Evolutionary conservation across 1,140 invertebrate species (phyloP), one percentile per base, ranked within the genome.

Genomic region (Anthonomus grandis): DNA sequence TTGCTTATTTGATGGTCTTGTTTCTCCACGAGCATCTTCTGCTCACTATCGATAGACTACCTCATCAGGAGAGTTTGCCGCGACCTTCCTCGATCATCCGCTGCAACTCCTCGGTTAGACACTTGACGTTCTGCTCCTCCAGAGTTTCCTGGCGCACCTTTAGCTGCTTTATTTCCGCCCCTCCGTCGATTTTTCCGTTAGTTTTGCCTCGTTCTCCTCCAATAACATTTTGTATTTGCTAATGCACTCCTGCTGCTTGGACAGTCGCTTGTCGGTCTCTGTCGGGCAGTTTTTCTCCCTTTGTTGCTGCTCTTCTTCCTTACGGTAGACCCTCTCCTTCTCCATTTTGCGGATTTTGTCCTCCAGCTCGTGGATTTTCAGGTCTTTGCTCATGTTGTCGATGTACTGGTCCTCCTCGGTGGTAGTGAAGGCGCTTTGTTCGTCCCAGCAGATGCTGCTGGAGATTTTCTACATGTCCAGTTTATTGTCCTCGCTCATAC

Each of bases 21-120:
- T 23, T 64, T 64, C n/a, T 66, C 63, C 10, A 67, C 63, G 46
- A 60, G 61, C 22, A 70, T 13, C 31, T 71, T 71, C 44, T 70
- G 66, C 42, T 71, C 69, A 37, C 67, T 67, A 9, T 70, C 64
- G n/a, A 67, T 45, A 3, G 64, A 57, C 49, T 63, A 64, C 21
- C 58, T 52, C 42, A 65, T 64, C 39, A 69, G 38, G n/a, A 58
- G 5, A 62, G 47, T 54, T 67, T 63, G 5, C 51, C 19, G 21
- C 56, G 56, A 9, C 62, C 57, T 19, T 65, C 58, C 22, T 64
- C 63, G 34, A 62, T 47, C 58, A 64, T 66, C 34, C 56, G 62
- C 24, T 54, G 50, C 4, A 64, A 41, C 9, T 59, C 51, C 38
- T 58, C 62, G 8, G 56, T 60, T n/a, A 60, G 63, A 47, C 61